Conservation (phyloP, 2,797 vertebrate species). For the Nannoperca australis region DNA sequence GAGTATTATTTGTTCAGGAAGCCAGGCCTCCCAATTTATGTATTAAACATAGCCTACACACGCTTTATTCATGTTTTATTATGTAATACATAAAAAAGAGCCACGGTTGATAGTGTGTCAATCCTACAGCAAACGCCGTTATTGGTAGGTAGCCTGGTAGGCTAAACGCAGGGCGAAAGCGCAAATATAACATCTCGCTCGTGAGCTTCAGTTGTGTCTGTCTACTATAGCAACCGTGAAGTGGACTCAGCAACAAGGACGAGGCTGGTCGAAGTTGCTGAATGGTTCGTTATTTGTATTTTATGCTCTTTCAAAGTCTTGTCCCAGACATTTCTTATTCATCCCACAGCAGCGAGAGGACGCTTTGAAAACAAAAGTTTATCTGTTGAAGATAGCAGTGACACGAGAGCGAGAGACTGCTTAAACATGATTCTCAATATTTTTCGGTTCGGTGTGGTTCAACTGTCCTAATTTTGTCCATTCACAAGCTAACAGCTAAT, state of each 20-base stretch:
- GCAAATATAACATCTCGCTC: no score
- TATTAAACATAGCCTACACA: rapidly evolving
- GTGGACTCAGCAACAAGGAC: constrained; percentile 9
- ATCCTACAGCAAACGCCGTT: rapidly evolving
- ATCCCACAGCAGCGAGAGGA: rapidly evolving
- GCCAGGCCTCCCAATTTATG: rapidly evolving
- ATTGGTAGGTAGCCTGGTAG: constrained; percentile 13
- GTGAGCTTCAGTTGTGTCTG: background rate
- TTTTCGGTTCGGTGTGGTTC: background rate
- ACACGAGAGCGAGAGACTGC: background rate
- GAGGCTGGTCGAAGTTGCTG: background rate
- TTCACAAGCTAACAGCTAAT: constrained; percentile 3
- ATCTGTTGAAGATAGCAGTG: no score
- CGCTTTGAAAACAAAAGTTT: no score
- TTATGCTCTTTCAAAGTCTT: background rate
- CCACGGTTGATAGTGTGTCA: rapidly evolving
- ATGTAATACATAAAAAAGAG: rapidly evolving
- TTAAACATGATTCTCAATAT: no score
- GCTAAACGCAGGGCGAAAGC: background rate
- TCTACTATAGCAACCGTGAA: constrained; percentile 48
- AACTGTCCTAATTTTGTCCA: no score
- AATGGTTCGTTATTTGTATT: constrained; percentile 9
- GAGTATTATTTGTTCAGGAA: no score
- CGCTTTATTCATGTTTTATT: rapidly evolving
- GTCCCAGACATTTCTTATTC: no score